Base-by-base conservation (phyloP, 1,140 invertebrate genomes). In the Musca vetustissima region DNA sequence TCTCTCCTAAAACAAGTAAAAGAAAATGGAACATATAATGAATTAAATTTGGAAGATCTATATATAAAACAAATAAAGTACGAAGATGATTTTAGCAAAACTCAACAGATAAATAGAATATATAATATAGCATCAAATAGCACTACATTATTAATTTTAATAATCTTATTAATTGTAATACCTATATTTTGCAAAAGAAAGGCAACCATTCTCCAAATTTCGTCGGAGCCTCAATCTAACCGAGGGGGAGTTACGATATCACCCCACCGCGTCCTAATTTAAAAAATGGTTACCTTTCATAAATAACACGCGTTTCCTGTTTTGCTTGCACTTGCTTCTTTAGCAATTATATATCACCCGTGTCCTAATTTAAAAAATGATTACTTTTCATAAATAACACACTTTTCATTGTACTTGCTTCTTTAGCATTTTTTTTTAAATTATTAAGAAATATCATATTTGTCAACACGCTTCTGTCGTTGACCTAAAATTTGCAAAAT, bases 161-260 rank as follows among this genome's bases (percentile, higher is more conserved):
- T 21, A 9, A 52, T 52, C 9, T 19, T 52, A 19, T 1, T 52
- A 19, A 52, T 52, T 17, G n/a, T 52, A n/a, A 52, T n/a, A 52
- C 21, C 21, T 19, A 19, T 52, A 52, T 19, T 52, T 19, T 52
- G 21, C 9, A 52, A 52, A 52, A 52, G 49, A 52, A 52, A 52
- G 9, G 6, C 21, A 19, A 72, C 28, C 68, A 70, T 22, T 55
- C 15, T 21, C 25, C 17, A 52, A 17, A 52, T 52, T 52, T 52
- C 49, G 49, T 52, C 49, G 49, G 49, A 19, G 49, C 49, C 65
- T 32, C 47, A 24, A 14, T 65, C 59, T 61, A 32, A 70, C 49
- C 15, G 21, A 14, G 36, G 25, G 49, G 22, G 15, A 59, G 15
- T 19, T 24, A 64, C 15, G 36, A 8, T 28, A 28, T 28, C 28